phyloP scores from a whole-genome alignment of 2,797 vertebrate genomes.

The Coranthus polyacanthus region DNA sequence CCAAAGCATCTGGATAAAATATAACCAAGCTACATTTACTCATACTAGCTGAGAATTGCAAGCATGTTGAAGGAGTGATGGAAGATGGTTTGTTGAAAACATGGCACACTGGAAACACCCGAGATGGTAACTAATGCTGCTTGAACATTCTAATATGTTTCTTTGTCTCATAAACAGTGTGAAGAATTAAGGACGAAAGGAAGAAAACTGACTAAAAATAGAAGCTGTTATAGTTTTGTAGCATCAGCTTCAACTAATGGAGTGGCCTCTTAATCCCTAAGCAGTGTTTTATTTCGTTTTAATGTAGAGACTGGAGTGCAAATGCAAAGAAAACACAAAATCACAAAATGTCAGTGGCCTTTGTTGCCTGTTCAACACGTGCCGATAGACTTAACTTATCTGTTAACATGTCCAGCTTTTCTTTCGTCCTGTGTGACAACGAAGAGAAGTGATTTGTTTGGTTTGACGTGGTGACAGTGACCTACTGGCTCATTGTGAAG shows the following conservation, averaged over 20 bases:
- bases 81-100: neutral
- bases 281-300: neutral
- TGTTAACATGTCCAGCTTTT: neutral
- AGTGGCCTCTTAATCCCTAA: neutral
- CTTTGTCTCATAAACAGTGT: neutral
- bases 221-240: too few species aligned
- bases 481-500: neutral
- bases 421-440: neutral
- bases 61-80: neutral
- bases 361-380: neutral
- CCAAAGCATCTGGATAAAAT: neutral
- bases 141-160: neutral
- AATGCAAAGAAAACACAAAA: constrained; percentile 10
- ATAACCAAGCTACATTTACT: neutral
- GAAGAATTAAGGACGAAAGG: neutral
- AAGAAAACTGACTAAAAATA: too few species aligned
- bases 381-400: neutral
- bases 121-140: too few species aligned
- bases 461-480: neutral
- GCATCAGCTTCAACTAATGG: neutral
- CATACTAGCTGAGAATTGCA: neutral
- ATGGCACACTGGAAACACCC: neutral
- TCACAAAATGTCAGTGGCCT: neutral
- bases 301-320: constrained; percentile 4
- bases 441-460: neutral